Evolutionary conservation across 1,140 invertebrate genomes (phyloP), one percentile per base, ranked within the genome.

Genomic region (Conus betulinus): DNA sequence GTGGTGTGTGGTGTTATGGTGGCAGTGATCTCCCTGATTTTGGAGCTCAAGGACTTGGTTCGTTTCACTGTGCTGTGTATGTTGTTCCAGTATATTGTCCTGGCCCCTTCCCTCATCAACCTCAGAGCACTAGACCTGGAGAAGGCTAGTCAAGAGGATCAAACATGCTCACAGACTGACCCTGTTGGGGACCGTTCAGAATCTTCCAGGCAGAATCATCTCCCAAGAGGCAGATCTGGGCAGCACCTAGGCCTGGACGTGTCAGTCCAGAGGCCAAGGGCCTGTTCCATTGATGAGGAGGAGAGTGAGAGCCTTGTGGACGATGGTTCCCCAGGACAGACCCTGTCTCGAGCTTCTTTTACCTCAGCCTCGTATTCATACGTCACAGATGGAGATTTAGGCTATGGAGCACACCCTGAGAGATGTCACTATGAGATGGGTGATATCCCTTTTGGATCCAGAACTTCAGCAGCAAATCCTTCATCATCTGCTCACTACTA

Each of bases 41-140:
- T 98, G 91, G 98, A 98, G 94, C 96, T 99, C 85, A 97, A 98
- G 92, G 98, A 98, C 92, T 95, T 98, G 15, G 97, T 98, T 1
- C 97, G 98, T 91, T 98, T 98, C 92, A 98, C 98, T 97, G 98
- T 97, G 0, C 98, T 98, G 91, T 97, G 98, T 1, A 98, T 97
- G 0, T 96, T 98, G 25, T 93, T 98, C 27, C 97, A 97, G 0
- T 98, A 98, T 92, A 98, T 97, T 8, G 97, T 98, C 60, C 97
- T 98, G 6, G 97, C 97, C 89, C 97, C 97, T 11, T 97, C 97
- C 84, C 97, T 98, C 11, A 97, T 98, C 53, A 97, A 98, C 78
- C 94, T 98, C 51, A 96, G 98, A 63, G 98, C 98, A 94, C 95
- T 97, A 52, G 97, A 97, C 95, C 15, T 5, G 51, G 79, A 81